phyloP scores from a whole-genome alignment of 2,888 invertebrate genomes.

The Tetanocera ferruginea region DNA sequence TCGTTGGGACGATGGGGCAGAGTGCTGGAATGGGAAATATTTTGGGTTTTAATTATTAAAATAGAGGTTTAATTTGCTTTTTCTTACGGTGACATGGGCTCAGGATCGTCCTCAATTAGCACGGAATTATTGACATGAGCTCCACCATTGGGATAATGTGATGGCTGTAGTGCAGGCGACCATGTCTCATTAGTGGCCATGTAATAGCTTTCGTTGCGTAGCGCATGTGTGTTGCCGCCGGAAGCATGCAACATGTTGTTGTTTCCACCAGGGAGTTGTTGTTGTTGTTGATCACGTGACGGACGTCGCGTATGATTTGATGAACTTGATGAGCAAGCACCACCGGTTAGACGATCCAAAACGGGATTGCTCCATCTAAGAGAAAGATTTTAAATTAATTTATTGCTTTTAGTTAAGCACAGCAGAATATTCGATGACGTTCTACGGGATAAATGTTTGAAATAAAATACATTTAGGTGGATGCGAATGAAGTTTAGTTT shows the following conservation, averaged over 20 bases:
- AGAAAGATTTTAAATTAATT: background rate
- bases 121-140: constrained; percentile 71
- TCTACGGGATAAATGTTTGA: too few relatives aligned
- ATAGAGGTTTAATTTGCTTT: background rate
- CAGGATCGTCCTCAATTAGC: constrained; percentile 76
- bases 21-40: constrained; percentile 52
- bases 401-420: background rate
- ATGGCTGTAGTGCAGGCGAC: constrained; percentile 71
- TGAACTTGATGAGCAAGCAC: constrained; percentile 71
- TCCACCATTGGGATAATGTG: constrained; percentile 57
- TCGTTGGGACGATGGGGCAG: constrained; percentile 60
- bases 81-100: constrained; percentile 69
- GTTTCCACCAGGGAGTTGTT: constrained; percentile 42
- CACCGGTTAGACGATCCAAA: constrained; percentile 86
- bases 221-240: constrained; percentile 64
- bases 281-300: constrained; percentile 43
- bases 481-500: too few relatives aligned
- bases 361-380: constrained; percentile 81
- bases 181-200: constrained; percentile 81
- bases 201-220: constrained; percentile 93
- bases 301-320: constrained; percentile 53
- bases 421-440: too few relatives aligned
- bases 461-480: too few relatives aligned
- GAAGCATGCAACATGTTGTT: constrained; percentile 33
- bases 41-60: background rate